phyloP scores from a whole-genome alignment of 2,113 vertebrate species.

The Hippoglossus stenolepis region DNA sequence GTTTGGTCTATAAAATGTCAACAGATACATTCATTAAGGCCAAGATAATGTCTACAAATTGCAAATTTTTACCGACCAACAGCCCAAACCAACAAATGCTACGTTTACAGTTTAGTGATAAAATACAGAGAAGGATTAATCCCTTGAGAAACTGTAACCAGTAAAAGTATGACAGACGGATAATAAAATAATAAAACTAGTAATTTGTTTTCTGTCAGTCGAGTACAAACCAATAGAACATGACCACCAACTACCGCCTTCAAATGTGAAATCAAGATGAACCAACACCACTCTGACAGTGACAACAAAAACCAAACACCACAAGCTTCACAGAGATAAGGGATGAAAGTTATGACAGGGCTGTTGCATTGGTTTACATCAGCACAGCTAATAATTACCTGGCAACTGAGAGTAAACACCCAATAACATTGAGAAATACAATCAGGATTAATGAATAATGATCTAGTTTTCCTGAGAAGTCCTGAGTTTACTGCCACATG shows the following conservation, averaged over 20 bases:
- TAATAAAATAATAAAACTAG: too few species aligned
- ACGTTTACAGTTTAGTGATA: too few species aligned
- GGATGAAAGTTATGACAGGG: not conserved
- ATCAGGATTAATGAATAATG: not conserved
- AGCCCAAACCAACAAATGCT: too few species aligned
- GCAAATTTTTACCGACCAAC: not conserved
- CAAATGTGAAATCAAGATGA: not conserved
- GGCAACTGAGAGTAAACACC: not conserved
- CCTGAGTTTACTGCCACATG: conserved; percentile 18
- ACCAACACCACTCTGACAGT: not conserved
- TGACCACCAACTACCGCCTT: not conserved
- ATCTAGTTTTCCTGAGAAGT: conserved; percentile 2
- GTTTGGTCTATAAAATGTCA: too few species aligned
- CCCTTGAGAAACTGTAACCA: too few species aligned
- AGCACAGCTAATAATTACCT: not conserved
- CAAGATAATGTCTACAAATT: not conserved
- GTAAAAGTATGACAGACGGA: too few species aligned
- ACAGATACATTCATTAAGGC: not conserved
- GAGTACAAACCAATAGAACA: not conserved
- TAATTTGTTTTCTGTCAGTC: not conserved
- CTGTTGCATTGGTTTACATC: not conserved
- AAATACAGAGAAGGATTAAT: too few species aligned
- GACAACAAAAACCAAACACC: not conserved
- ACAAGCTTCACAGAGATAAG: not conserved
- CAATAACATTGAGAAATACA: not conserved